These are phyloP conservation scores for Steinernema carpocapsae DNA, from an alignment of 2,888 invertebrate genomes.

Conservation along the genomic window DNA sequence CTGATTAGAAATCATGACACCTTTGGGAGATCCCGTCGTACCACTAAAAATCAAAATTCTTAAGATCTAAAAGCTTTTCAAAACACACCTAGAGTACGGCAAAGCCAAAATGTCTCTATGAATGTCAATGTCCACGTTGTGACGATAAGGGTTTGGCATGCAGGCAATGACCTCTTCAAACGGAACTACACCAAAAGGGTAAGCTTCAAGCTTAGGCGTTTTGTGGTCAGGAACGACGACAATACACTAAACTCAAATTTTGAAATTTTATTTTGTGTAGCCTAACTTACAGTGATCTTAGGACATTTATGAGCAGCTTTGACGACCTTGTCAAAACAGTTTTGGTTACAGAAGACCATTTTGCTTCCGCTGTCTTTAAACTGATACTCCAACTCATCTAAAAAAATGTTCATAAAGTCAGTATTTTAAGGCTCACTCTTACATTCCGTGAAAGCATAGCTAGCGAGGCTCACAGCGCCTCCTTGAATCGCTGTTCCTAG, in stretches of 20 bases:
- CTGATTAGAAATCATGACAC: conserved; percentile 36
- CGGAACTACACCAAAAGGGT: not conserved
- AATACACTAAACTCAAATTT: conserved; percentile 2
- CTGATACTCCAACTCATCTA: conserved; percentile 53
- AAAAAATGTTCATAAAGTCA: conserved; percentile 21
- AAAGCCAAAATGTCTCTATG: conserved; percentile 2
- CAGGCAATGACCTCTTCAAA: conserved; percentile 8
- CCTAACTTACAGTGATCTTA: conserved; percentile 31
- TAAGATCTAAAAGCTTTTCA: no score
- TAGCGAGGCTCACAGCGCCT: conserved; percentile 59
- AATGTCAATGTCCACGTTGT: conserved; percentile 16
- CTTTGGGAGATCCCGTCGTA: conserved; percentile 36
- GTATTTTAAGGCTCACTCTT: not conserved
- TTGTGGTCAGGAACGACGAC: conserved; percentile 18
- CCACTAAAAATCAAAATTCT: not conserved
- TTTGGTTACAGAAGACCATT: conserved; percentile 47
- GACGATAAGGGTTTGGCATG: not conserved
- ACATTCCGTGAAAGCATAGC: conserved; percentile 50
- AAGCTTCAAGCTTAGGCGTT: not conserved
- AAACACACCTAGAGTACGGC: conserved; percentile 19
- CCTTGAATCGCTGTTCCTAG: conserved; percentile 48
- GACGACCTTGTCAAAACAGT: conserved; percentile 47
- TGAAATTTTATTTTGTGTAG: no score
- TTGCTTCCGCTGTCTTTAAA: conserved; percentile 51
- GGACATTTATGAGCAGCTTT: conserved; percentile 49